Percentiles rank a stretch among this genome's conserved stretches.
Conservation (phyloP, 2,113 vertebrate genomes). For the Zingel zingel region DNA sequence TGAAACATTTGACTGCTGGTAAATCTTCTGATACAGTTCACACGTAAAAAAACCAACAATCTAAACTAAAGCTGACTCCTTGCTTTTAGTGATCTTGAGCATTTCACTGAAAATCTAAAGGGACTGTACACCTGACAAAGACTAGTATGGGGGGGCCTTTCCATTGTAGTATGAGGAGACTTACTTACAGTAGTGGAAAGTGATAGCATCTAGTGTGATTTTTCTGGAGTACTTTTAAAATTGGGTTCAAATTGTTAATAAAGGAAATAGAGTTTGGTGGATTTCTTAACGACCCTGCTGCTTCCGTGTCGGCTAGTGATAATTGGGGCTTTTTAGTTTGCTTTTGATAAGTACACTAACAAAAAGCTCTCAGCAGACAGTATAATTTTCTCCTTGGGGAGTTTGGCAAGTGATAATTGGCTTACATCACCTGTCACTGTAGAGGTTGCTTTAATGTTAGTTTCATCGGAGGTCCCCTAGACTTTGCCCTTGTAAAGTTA, state of each 20-base stretch:
- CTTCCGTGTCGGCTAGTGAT: constrained; percentile 33
- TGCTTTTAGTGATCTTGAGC: background rate
- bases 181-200: constrained; percentile 4
- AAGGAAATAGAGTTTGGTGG: constrained; percentile 15
- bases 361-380: constrained; percentile 54
- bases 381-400: constrained; percentile 48
- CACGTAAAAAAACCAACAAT: background rate
- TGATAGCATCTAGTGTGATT: background rate
- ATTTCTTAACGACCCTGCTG: constrained; percentile 34
- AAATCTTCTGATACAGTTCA: background rate
- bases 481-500: constrained; percentile 42
- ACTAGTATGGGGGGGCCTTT: background rate
- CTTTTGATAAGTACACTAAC: constrained; percentile 45
- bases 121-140: background rate
- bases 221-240: constrained; percentile 17
- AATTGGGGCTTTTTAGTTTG: constrained; percentile 48
- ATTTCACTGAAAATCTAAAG: constrained; percentile 3
- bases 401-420: constrained; percentile 56
- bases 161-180: background rate
- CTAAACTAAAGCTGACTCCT: background rate
- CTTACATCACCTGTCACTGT: constrained; percentile 57
- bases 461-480: constrained; percentile 40
- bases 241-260: constrained; percentile 6
- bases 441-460: constrained; percentile 48
- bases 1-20: background rate